Evolutionary conservation across 2,797 vertebrate species (phyloP), one percentile per base, ranked within the genome.

Genomic region (Ceyx erithaca): DNA sequence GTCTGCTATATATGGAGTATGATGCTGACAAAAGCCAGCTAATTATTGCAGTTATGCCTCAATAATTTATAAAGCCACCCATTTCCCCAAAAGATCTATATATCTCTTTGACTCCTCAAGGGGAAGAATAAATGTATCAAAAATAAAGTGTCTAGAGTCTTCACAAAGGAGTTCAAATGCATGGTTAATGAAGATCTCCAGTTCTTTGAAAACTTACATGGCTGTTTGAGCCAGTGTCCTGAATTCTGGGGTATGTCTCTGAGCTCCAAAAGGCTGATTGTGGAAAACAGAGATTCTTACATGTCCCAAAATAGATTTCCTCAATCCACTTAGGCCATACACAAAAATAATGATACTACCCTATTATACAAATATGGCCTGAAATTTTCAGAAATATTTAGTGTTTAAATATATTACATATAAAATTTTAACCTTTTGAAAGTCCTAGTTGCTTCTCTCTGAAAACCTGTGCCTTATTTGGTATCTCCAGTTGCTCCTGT

Each of bases 61-160:
- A 87, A 92, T 94, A 87, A 89, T 95, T 95, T 68, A 95, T 92
- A 87, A 90, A 90, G 30, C 51, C 19, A 76, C 23, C 37, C 35
- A 78, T 71, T 95, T 75, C 31, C 62, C 37, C 37, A 14, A n/a
- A 90, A 95, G 89, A 89, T 83, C 76, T 89, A 81, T 85, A 81
- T 85, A 63, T 90, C 31, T 92, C 54, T 71, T 80, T 75, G 80
- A 57, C 62, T 93, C 18, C 62, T 92, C 41, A 64, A 68, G 62
- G 14, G 21, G 25, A 78, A 87, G 73, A 91, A 85, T 66, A 80
- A 75, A 72, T 33, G 10, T 70, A 61, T 76, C 80, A 57, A 63
- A 89, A 81, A 79, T 52, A 23, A 54, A 69, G 33, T 52, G 16
- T 31, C 78, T 77, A 49, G n/a, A 28, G 57, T 86, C 73, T 85